phyloP scores from a whole-genome alignment of 2,888 invertebrate genomes.

The Campopleginae sp. region DNA sequence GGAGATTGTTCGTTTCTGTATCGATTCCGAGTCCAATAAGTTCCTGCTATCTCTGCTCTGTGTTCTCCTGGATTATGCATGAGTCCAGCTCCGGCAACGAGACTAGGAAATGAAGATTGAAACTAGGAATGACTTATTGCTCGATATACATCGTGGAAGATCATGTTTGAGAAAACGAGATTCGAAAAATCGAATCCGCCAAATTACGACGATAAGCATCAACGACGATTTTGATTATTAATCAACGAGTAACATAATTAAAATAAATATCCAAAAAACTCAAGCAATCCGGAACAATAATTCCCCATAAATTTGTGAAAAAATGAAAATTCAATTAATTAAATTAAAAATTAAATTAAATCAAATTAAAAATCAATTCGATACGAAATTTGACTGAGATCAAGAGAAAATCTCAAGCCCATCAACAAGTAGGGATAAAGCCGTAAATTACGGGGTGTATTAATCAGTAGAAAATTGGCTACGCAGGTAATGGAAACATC shows the following conservation, averaged over 20 bases:
- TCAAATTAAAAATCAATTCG: no score
- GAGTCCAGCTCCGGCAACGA: slow-evolving; percentile 61
- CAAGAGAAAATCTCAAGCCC: background rate
- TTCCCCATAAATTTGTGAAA: no score
- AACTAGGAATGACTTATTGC: slow-evolving; percentile 57
- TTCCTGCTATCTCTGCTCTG: slow-evolving; percentile 23
- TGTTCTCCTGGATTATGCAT: slow-evolving; percentile 75
- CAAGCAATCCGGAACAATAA: no score
- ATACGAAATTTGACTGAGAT: no score
- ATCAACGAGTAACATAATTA: no score
- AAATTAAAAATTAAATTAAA: no score
- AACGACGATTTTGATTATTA: no score
- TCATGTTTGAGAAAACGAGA: background rate
- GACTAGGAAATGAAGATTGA: slow-evolving; percentile 6
- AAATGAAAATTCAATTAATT: no score
- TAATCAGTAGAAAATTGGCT: background rate
- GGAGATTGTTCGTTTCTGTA: slow-evolving; percentile 11
- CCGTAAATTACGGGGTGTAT: background rate
- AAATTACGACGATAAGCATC: no score
- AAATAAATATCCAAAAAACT: no score
- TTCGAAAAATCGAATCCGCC: no score
- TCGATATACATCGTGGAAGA: slow-evolving; percentile 54
- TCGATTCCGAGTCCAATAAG: slow-evolving; percentile 39
- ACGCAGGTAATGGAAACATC: background rate
- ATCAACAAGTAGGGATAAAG: background rate